Conservation (phyloP, 1,140 invertebrate species). For the Drosophila kurseongensis region DNA sequence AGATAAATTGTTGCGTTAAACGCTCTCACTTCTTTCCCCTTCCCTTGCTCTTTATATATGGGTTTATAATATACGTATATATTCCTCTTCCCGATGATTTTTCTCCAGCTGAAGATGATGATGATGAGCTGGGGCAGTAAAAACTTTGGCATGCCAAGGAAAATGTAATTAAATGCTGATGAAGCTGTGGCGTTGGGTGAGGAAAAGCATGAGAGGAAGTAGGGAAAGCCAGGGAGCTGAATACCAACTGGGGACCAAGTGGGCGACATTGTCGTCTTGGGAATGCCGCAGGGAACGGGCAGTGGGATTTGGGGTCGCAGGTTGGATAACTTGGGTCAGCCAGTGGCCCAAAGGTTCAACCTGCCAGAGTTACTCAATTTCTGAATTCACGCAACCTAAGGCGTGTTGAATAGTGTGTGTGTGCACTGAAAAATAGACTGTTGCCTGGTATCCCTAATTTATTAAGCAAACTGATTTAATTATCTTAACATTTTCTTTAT, state of each 20-base stretch:
- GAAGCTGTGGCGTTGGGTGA: slow-evolving; percentile 26
- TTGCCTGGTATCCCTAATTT: neutral
- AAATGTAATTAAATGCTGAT: slow-evolving; percentile 78
- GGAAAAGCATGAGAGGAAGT: slow-evolving; percentile 12
- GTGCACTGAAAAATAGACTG: slow-evolving; percentile 6
- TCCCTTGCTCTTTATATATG: too few relatives aligned
- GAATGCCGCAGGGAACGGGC: slow-evolving; percentile 19
- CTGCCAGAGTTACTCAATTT: slow-evolving; percentile 68
- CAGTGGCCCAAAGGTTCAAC: slow-evolving; percentile 31
- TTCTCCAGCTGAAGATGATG: slow-evolving; percentile 15
- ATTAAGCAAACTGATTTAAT: too few relatives aligned
- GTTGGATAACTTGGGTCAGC: slow-evolving; percentile 3
- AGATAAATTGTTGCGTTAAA: slow-evolving; percentile 44
- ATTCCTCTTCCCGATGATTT: neutral
- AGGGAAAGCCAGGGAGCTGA: slow-evolving; percentile 8
- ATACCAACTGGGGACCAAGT: slow-evolving; percentile 47
- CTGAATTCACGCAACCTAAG: slow-evolving; percentile 73
- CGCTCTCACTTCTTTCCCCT: slow-evolving; percentile 27
- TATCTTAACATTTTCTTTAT: too few relatives aligned
- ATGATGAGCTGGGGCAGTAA: slow-evolving; percentile 40
- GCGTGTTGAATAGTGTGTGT: slow-evolving; percentile 59
- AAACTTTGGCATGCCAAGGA: slow-evolving; percentile 51
- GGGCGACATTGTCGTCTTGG: slow-evolving; percentile 61
- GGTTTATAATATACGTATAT: slow-evolving; percentile 1
- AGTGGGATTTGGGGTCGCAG: neutral